Percentiles rank a stretch among this genome's conserved stretches.
phyloP scores from a whole-genome alignment of 2,888 invertebrate genomes.

The Asteroscopus sphinx region DNA sequence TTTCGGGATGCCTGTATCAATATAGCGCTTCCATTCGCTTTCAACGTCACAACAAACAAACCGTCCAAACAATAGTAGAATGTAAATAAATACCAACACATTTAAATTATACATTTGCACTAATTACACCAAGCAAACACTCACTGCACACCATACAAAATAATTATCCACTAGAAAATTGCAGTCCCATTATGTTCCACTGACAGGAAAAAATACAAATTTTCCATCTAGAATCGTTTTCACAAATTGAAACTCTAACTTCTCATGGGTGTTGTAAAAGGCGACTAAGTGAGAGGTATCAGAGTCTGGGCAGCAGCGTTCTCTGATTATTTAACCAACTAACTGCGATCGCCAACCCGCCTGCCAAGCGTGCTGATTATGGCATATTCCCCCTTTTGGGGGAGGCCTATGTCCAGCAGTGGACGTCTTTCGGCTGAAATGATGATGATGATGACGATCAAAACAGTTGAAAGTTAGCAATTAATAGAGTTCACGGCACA shows the following conservation, averaged over 20 bases:
- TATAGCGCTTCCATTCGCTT: not conserved
- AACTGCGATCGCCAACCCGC: too few relatives aligned
- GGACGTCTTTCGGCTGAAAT: too few relatives aligned
- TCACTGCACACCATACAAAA: constrained; percentile 27
- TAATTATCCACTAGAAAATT: constrained; percentile 26
- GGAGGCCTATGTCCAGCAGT: too few relatives aligned
- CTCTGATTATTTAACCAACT: too few relatives aligned
- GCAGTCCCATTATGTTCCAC: constrained; percentile 4
- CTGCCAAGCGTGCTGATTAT: too few relatives aligned
- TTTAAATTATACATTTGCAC: constrained; percentile 36
- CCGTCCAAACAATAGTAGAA: constrained; percentile 9
- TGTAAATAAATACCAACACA: constrained; percentile 39
- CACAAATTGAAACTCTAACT: constrained; percentile 12
- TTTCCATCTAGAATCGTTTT: constrained; percentile 24
- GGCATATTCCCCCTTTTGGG: too few relatives aligned
- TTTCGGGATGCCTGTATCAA: not conserved
- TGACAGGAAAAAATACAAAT: constrained; percentile 18
- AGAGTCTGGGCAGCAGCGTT: too few relatives aligned
- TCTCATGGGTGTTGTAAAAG: too few relatives aligned
- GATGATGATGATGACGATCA: too few relatives aligned
- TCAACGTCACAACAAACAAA: constrained; percentile 11
- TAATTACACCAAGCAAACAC: constrained; percentile 41
- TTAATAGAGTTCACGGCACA: constrained; percentile 45
- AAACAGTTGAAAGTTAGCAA: constrained; percentile 39
- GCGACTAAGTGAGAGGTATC: too few relatives aligned